A percentile compares a stretch with the other conserved stretches of the same genome.
Conservation (phyloP, 2,888 invertebrate species). For the Aspidapion aeneum region DNA sequence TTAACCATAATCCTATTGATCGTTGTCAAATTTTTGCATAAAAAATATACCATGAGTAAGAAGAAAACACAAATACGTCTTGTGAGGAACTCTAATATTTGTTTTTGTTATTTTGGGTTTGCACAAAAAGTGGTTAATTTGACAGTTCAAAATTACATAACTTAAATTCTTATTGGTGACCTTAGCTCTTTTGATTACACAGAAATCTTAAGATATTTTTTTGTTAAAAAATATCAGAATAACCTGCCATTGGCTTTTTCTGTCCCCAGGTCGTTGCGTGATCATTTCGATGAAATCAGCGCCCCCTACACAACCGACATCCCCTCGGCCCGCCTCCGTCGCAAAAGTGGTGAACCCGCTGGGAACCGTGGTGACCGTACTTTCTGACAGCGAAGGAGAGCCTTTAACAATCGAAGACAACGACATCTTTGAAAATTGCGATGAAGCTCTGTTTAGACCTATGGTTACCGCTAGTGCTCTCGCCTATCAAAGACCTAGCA, state of each 20-base stretch:
- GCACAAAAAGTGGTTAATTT: too few species aligned
- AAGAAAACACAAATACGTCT: too few species aligned
- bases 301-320: conserved; percentile 29
- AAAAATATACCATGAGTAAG: too few species aligned
- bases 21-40: too few species aligned
- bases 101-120: too few species aligned
- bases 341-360: conserved; percentile 73
- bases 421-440: conserved; percentile 57
- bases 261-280: conserved; percentile 64
- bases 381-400: conserved; percentile 45
- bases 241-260: conserved; percentile 83
- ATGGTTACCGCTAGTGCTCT: conserved; percentile 55
- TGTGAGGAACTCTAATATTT: too few species aligned
- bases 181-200: too few species aligned
- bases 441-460: conserved; percentile 67
- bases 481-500: conserved; percentile 30
- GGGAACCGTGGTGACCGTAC: conserved; percentile 63
- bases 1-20: too few species aligned
- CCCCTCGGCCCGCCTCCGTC: conserved; percentile 43
- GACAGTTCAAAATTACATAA: too few species aligned
- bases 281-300: conserved; percentile 48
- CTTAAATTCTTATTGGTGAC: too few species aligned
- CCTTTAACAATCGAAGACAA: conserved; percentile 36
- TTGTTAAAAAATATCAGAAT: conserved; percentile 20
- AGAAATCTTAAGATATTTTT: too few species aligned